Evolutionary conservation across 2,797 vertebrate genomes (phyloP).

Genomic region (Acrossocheilus wenchowensis): DNA sequence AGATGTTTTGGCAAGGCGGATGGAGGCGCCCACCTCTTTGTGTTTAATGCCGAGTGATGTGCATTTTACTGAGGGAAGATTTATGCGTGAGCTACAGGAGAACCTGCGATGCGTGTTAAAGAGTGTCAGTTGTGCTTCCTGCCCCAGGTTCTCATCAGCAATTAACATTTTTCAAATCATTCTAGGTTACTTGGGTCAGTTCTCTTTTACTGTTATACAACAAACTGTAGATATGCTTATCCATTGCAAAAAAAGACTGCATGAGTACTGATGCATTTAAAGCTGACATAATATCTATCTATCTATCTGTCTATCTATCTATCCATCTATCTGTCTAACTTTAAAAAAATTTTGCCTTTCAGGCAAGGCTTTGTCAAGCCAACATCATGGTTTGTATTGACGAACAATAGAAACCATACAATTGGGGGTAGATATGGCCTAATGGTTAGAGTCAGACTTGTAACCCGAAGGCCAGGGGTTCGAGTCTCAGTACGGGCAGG

Average conservation of each 20-base stretch:
- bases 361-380: neutral
- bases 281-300: neutral
- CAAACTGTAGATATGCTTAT: neutral
- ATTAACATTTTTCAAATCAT: neutral
- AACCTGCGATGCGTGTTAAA: neutral
- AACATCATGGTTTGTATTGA: neutral
- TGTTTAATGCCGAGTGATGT: conserved; percentile 17
- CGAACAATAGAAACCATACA: neutral
- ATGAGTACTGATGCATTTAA: neutral
- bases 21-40: neutral
- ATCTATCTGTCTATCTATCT: neutral
- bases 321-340: neutral
- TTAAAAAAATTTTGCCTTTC: neutral
- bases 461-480: neutral
- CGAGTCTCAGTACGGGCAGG: neutral
- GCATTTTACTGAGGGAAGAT: conserved; percentile 26
- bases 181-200: neutral
- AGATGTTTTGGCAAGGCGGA: conserved; percentile 33
- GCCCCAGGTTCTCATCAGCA: neutral
- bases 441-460: neutral
- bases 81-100: conserved; percentile 14
- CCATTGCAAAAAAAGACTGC: too few relatives aligned
- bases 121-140: conserved; percentile 18
- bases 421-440: neutral
- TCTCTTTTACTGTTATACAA: neutral